Evolutionary conservation across 2,888 invertebrate genomes (phyloP), one percentile per base, ranked within the genome.

Genomic region (Poecilobothrus nobilitatus): DNA sequence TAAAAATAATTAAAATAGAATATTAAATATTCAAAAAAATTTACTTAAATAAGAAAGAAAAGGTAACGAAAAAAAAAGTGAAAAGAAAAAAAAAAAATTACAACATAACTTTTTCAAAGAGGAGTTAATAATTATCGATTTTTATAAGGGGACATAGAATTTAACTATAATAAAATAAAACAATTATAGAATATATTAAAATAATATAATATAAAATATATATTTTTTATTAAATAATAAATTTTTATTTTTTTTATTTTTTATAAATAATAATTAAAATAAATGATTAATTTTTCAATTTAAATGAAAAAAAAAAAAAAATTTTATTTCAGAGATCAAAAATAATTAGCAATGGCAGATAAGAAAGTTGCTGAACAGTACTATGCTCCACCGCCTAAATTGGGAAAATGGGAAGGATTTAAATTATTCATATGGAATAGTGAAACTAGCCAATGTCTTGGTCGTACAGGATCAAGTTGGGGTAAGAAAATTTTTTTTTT

Each of bases 381-480:
- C 83, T 92, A 91, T 83, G 82, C 89, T 78, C 89, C 90, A 75
- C 92, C 92, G 76, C 90, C 91, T 72, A 89, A 90, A 80, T 86
- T 92, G 76, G 90, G 91, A 74, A 88, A 87, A 87, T 93, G 93
- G 92, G 91, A 93, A 84, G 86, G 89, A 77, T 90, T 94, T 85
- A 88, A 86, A 82, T 84, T 87, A 78, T 96, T 95, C 86, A 82
- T 96, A 75, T 96, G 91, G 91, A 94, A 97, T 85, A 88, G 92
- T 76, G 94, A 95, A 84, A 95, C 94, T 72, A 89, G 90, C 78
- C 93, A 94, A 84, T 89, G 95, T 82, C 85, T 96, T 76, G 96
- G 96, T 76, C 88, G 96, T 76, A 95, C 94, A 72, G 95, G 92
- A 76, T 86, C 89, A 79, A 95, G 94, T 84, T 97, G 97, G 97